These are phyloP conservation scores for Anastrepha obliqua DNA, from an alignment of 1,140 invertebrate genomes.

Conservation along the genomic window DNA sequence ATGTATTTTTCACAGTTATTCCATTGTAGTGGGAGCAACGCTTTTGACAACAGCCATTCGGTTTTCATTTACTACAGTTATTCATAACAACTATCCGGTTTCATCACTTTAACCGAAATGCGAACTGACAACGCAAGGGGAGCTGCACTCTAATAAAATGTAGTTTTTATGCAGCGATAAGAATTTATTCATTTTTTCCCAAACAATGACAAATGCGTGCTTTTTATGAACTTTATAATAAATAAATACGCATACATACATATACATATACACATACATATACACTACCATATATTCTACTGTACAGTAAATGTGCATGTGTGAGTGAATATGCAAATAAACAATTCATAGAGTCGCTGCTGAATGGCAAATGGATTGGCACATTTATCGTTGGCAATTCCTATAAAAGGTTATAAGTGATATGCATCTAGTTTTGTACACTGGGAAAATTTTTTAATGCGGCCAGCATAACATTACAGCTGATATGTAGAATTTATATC, in stretches of 20 bases:
- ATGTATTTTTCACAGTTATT: too few species aligned
- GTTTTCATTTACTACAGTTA: neutral
- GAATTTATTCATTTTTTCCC: constrained; percentile 11
- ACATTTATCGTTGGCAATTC: constrained; percentile 29
- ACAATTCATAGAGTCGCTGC: neutral
- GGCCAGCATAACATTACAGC: too few species aligned
- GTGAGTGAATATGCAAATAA: neutral
- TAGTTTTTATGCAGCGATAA: constrained; percentile 3
- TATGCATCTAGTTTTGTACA: constrained; percentile 7
- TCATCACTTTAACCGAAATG: neutral
- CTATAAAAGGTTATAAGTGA: constrained; percentile 1
- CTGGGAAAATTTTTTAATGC: neutral
- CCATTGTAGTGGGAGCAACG: too few species aligned
- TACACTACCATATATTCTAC: too few species aligned
- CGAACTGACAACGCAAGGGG: neutral
- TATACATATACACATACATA: too few species aligned
- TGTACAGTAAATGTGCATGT: neutral
- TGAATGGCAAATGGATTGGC: constrained; percentile 36
- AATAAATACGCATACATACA: neutral
- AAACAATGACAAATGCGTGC: constrained; percentile 4
- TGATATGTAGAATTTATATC: too few species aligned
- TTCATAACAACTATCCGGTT: neutral
- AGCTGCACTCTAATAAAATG: constrained; percentile 35
- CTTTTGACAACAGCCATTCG: too few species aligned
- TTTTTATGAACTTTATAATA: neutral